Evolutionary conservation across 2,888 invertebrate genomes (phyloP).

Genomic region (Julus scanicus): DNA sequence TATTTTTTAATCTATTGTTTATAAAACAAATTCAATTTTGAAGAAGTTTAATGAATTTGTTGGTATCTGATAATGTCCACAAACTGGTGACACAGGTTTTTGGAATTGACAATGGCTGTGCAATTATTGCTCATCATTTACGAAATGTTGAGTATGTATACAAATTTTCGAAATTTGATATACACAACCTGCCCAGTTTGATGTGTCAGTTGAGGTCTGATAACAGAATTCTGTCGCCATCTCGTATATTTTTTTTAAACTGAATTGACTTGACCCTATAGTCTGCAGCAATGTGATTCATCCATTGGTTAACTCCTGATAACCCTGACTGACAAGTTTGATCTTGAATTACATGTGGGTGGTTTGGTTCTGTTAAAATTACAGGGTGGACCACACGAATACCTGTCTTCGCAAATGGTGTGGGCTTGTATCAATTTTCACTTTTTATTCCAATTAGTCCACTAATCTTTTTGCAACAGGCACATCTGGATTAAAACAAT

Average conservation of each 20-base stretch:
- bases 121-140: background rate
- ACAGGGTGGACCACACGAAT: background rate
- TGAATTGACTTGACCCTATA: background rate
- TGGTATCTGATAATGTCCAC: too few relatives aligned
- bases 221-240: background rate
- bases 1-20: too few relatives aligned
- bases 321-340: background rate
- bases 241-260: background rate
- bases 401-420: background rate
- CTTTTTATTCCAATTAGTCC: background rate
- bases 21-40: too few relatives aligned
- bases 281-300: background rate
- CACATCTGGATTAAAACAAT: background rate
- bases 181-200: background rate
- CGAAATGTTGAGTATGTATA: background rate
- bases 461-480: background rate
- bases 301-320: background rate
- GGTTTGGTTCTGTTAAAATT: background rate
- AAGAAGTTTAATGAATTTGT: too few relatives aligned
- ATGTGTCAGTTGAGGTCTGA: background rate
- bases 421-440: background rate
- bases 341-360: background rate
- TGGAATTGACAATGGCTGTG: background rate
- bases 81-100: background rate
- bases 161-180: background rate